Evolutionary conservation across 2,888 invertebrate genomes (phyloP).

Genomic region (Nesidiocoris tenuis): DNA sequence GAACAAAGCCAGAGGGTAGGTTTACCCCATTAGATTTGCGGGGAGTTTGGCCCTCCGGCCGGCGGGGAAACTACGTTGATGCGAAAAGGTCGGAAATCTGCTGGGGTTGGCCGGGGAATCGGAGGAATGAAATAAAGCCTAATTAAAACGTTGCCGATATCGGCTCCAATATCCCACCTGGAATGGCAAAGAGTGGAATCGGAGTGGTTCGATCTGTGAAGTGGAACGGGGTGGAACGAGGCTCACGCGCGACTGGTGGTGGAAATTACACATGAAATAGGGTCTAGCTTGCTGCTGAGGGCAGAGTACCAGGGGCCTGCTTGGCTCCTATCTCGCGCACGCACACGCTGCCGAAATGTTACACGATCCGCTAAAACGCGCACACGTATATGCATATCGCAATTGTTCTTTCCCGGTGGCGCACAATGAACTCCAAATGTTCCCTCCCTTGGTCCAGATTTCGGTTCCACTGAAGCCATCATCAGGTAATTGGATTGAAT

Average conservation of each 20-base stretch:
- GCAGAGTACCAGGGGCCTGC: not conserved
- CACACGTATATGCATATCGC: not conserved
- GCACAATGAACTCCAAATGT: not conserved
- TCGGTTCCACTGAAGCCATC: not conserved
- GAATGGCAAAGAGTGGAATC: not conserved
- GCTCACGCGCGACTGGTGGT: not conserved
- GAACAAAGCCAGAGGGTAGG: slow-evolving; percentile 27
- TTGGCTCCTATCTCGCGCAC: not conserved
- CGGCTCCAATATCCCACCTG: slow-evolving; percentile 25
- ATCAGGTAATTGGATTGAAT: not conserved
- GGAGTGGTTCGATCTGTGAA: not conserved
- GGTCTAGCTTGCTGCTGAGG: no score
- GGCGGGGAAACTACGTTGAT: slow-evolving; percentile 10
- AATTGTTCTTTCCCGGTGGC: not conserved
- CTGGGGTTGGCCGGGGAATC: not conserved
- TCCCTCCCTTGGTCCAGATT: not conserved
- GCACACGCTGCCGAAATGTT: not conserved
- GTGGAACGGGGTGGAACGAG: not conserved
- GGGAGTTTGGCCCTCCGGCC: not conserved
- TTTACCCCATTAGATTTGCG: slow-evolving; percentile 39
- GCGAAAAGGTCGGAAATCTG: not conserved
- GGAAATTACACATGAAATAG: not conserved
- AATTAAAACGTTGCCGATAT: slow-evolving; percentile 36
- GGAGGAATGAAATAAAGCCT: slow-evolving; percentile 34
- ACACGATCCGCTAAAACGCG: no score